These are phyloP conservation scores for Wiebesia pumilae DNA, from an alignment of 1,140 invertebrate genomes.

Conservation along the genomic window DNA sequence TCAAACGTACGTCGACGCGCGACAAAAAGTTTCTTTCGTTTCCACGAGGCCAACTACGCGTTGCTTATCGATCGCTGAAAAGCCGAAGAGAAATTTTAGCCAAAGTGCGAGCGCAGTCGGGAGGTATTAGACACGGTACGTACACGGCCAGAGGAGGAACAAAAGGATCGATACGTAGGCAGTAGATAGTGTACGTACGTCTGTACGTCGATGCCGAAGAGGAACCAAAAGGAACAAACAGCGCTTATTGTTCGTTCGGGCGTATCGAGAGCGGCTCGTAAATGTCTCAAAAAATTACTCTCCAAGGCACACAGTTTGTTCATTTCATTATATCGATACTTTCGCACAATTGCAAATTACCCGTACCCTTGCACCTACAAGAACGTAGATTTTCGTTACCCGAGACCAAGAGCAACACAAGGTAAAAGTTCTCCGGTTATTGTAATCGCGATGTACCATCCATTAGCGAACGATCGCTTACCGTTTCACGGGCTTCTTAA, in stretches of 20 bases:
- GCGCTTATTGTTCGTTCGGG: constrained; percentile 3
- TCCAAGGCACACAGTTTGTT: not conserved
- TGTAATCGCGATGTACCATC: too few species aligned
- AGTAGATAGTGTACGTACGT: too few species aligned
- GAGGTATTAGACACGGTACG: not conserved
- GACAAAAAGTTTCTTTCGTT: not conserved
- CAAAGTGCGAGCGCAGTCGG: not conserved
- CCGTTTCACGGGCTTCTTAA: too few species aligned
- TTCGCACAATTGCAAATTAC: too few species aligned
- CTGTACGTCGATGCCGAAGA: not conserved
- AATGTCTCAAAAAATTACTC: constrained; percentile 3
- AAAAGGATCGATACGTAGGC: constrained; percentile 44
- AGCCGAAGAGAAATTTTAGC: not conserved
- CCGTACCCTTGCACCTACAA: too few species aligned
- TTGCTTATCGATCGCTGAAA: constrained; percentile 14
- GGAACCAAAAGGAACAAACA: constrained; percentile 23
- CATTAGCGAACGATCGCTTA: too few species aligned
- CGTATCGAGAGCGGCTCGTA: constrained; percentile 16
- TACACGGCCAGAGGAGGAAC: constrained; percentile 26
- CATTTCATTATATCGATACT: not conserved
- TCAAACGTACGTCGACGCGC: not conserved
- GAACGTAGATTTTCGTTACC: not conserved
- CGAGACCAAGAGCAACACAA: too few species aligned
- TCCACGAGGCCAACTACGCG: not conserved
- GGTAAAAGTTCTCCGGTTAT: too few species aligned